Base-by-base conservation (phyloP, 2,888 invertebrate genomes). In the Incurvaria masculella region DNA sequence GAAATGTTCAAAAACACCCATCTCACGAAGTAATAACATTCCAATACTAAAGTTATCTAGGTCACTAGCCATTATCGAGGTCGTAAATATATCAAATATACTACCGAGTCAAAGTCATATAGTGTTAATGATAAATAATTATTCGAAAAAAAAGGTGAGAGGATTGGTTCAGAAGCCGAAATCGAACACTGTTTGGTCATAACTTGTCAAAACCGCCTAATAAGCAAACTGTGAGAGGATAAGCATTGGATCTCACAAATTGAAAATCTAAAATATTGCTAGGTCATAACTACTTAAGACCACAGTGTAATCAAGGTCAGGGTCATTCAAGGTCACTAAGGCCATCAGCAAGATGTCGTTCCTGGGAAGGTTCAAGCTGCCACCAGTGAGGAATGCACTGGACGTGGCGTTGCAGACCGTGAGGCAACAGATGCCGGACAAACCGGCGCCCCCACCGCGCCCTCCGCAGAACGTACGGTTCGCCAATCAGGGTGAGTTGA, bases 341-440 rank as follows among this genome's bases (percentile, higher is more conserved):
- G 50, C 45, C 49, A 43, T 17, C 44, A 44, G 21, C 50, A 68
- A 61, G 46, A 40, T n/a, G 41, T 74, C 69, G 69, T 64, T 72
- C 47, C 8, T 14, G 49, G 81, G 84, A 33, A 81, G 83, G 51
- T 81, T 86, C 57, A 83, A 82, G 61, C 64, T 92, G 59, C 88
- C 90, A 44, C 88, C 90, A 33, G 61, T 90, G 53, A 83, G 84
- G 63, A 90, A 90, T 64, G 86, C 89, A 40, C 64, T 91, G 61
- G 89, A 89, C 64, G 91, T 91, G 54, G 89, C 91, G 20, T 86
- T 89, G 83, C 91, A 91, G 69, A 88, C 91, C 18, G 82, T 90
- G 44, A 82, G 88, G 58, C 88, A 91, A 63, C 83, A 86, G 61
- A 83, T 91, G 62, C 91, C 92, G 45, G 86, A 86, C 40, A 86